Conservation (phyloP, 2,888 invertebrate species). For the Camponotus fellah region DNA sequence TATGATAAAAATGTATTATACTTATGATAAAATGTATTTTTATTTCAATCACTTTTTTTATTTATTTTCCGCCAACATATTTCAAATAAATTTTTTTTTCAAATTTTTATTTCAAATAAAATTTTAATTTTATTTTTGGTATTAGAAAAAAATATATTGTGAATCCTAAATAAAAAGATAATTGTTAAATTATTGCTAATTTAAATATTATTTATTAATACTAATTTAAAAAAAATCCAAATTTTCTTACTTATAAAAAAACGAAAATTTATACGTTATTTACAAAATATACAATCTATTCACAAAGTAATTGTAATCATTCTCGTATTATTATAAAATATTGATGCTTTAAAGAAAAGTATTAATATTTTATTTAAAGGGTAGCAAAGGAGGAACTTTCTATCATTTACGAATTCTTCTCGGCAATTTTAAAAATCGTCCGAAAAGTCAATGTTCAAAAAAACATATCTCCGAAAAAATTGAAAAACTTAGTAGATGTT, state of each 20-base stretch:
- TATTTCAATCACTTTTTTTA: not conserved
- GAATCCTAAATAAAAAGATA: not conserved
- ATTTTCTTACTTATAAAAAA: not conserved
- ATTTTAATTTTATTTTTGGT: not conserved
- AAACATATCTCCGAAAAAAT: not conserved
- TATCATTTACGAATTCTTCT: not conserved
- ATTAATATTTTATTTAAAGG: not conserved
- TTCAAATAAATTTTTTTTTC: not conserved
- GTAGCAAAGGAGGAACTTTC: not conserved
- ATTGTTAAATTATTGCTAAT: not conserved
- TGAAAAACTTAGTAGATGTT: not conserved
- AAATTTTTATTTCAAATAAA: not conserved
- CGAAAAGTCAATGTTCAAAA: slow-evolving; percentile 1
- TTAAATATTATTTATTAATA: too few relatives aligned
- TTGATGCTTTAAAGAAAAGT: not conserved
- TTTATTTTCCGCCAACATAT: not conserved
- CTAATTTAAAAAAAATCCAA: not conserved
- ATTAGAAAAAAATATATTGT: not conserved
- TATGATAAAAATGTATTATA: not conserved
- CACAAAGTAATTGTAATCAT: not conserved
- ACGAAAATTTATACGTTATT: not conserved
- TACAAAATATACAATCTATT: not conserved
- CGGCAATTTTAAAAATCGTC: not conserved
- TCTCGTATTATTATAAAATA: not conserved
- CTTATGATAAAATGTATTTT: not conserved